Base-by-base conservation (phyloP, 2,888 invertebrate species). In the Trichopoda pennipes region DNA sequence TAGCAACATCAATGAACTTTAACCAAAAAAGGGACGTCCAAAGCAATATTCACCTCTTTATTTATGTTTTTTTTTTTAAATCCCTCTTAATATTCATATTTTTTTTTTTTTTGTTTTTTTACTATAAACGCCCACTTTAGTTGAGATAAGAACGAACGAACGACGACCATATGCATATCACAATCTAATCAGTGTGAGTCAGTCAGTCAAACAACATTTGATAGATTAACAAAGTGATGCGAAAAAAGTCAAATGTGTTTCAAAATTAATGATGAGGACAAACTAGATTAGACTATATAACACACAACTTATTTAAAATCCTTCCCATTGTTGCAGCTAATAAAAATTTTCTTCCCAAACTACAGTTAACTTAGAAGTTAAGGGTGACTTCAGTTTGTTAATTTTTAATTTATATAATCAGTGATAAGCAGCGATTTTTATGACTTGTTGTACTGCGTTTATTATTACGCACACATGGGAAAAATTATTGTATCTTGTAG, bases 181-280 rank as follows among this genome's bases (percentile, higher is more conserved):
- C 35, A 76, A 76, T 64, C 23, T 42, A 56, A 51, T 56, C 56
- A 72, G 68, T 32, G 61, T 42, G 19, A 28, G 44, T 42, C 55
- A 21, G 55, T 51, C 23, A 28, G 56, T 51, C 60, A 61, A 44
- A 35, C 66, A 73, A 51, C 66, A 19, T 76, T 72, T 60, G 68
- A 79, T 75, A 72, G 79, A 82, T 79, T 79, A 72, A 72, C 66
- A 79, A 82, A 82, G 79, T 61, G 82, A 68, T 82, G 75, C 72
- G 70, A 21, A 73, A 79, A 79, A 76, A 79, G 82, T 75, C 82
- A 82, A 79, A 82, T 76, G 82, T 79, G 72, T 82, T 82, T 79
- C n/a, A 72, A 79, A 82, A 76, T 82, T 82, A 79, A 82, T 82
- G 82, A 82, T 82, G 82, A 72, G 79, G 76, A 79, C 64, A 80